Evolutionary conservation across 2,113 vertebrate genomes (phyloP), one percentile per base, ranked within the genome.

Genomic region (Rhea pennata): DNA sequence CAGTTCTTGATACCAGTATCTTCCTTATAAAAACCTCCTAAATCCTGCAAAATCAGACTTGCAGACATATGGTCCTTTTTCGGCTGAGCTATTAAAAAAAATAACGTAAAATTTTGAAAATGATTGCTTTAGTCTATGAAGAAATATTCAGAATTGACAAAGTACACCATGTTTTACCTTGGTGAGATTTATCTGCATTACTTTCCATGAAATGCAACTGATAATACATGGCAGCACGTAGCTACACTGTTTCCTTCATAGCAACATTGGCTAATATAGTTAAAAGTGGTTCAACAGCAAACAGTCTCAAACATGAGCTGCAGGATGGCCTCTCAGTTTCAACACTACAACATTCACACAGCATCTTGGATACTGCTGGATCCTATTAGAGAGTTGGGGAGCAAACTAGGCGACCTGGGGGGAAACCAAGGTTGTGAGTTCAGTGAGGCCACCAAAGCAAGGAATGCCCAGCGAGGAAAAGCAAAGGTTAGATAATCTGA

Each of bases 41-140:
- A 76, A 48, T 2, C 8, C 50, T 27, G 9, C 9, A 81, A 59
- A 81, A 46, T 21, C 81, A 73, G 15, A 15, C 42, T 73, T 40
- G 39, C 33, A 22, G 11, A 23, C 16, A 15, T 3, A 17, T 11
- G 14, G 23, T 17, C 83, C 70, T 83, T 59, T 54, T 69, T 69
- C 56, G 22, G 15, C 48, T 29, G 44, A 87, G 67, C 33, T 53
- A 36, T 22, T 29, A 42, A 82, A 56, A 31, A 74, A 95, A 72
- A 78, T 15, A 54, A 85, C 22, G 39, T 29, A 39, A 53, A 82
- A 50, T 36, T 72, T 65, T 66, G 56, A 48, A 95, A 93, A 70
- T 13, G 2, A 21, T 76, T 86, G 70, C 26, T 59, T 73, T 39
- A 69, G 39, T 39, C 40, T 58, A 21, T 0, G 29, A 76, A 87